phyloP scores from a whole-genome alignment of 2,113 vertebrate species.

The Mystacornis crossleyi region DNA sequence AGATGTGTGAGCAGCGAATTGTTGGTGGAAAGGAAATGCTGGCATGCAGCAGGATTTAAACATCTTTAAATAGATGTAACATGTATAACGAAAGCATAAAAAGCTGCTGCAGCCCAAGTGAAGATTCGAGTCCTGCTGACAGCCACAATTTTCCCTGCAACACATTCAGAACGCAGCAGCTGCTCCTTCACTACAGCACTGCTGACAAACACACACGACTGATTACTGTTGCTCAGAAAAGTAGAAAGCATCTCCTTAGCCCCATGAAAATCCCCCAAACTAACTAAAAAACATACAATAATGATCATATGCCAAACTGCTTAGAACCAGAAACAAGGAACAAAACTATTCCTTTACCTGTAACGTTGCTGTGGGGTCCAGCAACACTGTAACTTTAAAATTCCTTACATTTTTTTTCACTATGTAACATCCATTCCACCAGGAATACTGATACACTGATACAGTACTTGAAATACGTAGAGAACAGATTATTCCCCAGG shows the following conservation, averaged over 20 bases:
- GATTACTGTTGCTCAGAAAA: background rate
- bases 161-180: background rate
- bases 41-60: background rate
- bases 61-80: background rate
- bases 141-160: background rate
- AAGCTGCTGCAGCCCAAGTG: background rate
- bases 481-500: background rate
- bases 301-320: background rate
- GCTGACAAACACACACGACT: background rate
- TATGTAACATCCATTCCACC: background rate
- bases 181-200: background rate
- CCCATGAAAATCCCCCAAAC: background rate
- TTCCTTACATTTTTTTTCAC: background rate
- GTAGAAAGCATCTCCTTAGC: background rate
- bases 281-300: background rate
- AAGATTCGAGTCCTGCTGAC: background rate
- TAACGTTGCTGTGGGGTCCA: no score
- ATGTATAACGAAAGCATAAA: fast-evolving
- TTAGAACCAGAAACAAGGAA: background rate
- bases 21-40: background rate
- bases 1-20: background rate
- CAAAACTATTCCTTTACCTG: background rate
- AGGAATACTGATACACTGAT: background rate
- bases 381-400: background rate
- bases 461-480: background rate